Percentiles rank a stretch among this genome's conserved stretches.
Conservation (phyloP, 2,113 vertebrate genomes). For the Triplophysa tibetana region DNA sequence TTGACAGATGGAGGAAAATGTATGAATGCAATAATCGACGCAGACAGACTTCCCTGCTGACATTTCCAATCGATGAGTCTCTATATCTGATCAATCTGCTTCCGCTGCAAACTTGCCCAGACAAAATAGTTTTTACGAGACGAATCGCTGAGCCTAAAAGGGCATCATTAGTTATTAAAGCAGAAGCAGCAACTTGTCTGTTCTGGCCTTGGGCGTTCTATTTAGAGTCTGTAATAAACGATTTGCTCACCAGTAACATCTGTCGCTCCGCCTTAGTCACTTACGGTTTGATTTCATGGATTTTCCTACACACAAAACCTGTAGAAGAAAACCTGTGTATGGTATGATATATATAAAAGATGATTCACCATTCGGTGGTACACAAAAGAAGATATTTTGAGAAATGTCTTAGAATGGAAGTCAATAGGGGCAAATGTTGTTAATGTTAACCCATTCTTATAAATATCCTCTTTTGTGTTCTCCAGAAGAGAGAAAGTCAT, state of each 20-base stretch:
- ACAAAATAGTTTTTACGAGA: slow-evolving; percentile 44
- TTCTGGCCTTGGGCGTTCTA: slow-evolving; percentile 40
- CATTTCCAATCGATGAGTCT: slow-evolving; percentile 35
- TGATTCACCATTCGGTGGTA: too few relatives aligned
- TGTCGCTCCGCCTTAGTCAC: slow-evolving; percentile 36
- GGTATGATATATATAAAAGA: not conserved
- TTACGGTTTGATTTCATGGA: slow-evolving; percentile 27
- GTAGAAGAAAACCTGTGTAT: not conserved
- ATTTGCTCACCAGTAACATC: slow-evolving; percentile 41
- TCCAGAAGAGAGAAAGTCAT: too few relatives aligned
- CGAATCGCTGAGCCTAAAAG: slow-evolving; percentile 34
- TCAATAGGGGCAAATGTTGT: too few relatives aligned
- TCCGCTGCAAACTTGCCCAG: slow-evolving; percentile 19
- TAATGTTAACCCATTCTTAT: too few relatives aligned
- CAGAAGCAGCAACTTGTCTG: slow-evolving; percentile 41
- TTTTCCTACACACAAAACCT: slow-evolving; percentile 14
- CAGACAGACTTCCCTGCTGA: slow-evolving; percentile 24
- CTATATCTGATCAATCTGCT: slow-evolving; percentile 24
- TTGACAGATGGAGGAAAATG: not conserved
- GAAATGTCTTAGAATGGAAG: too few relatives aligned
- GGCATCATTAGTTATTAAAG: slow-evolving; percentile 48
- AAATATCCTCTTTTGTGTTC: too few relatives aligned
- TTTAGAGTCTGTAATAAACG: slow-evolving; percentile 47
- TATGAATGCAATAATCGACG: not conserved
- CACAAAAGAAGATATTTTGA: too few relatives aligned